Base-by-base conservation (phyloP, 2,113 vertebrate genomes). In the Myotis davidii region DNA sequence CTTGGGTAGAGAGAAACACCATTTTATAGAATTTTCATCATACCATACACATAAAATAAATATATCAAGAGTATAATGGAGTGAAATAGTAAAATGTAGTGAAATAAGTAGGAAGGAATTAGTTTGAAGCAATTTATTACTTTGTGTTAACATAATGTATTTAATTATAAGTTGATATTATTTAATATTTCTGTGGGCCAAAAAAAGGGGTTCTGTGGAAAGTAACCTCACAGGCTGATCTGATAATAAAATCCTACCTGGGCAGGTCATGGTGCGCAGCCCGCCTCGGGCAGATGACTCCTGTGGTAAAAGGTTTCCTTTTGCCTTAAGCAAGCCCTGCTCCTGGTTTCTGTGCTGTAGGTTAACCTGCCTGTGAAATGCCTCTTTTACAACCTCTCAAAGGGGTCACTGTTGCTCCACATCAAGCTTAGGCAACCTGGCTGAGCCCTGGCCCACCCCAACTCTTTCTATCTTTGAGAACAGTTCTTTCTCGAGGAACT, bases 141-240 rank as follows among this genome's bases (percentile, higher is more conserved):
- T 74, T 85, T 29, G 23, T 45, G 72, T 86, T 87, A 77, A 76
- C 18, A 48, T 27, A 85, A 64, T 54, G 7, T 84, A 73, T 59
- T 90, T 29, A 54, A 59, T 73, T 50, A 16, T 65, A 92, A 74
- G 9, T 88, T 94, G 18, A 87, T 84, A 39, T 77, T 34, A 92
- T 73, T 83, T 87, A 84, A 16, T 74, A 79, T 73, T 90, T 82
- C 54, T 42, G 37, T 82, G 79, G 25, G 5, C 14, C 9, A 17
- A 61, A 29, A 29, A 61, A 61, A 29, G 54, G 8, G 14, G 25
- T 27, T 61, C 56, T 82, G 29, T 32, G 14, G 25, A 42, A 12
- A 61, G 56, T 29, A 82, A 82, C 9, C 13, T 39, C 37, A 42
- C 79, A 82, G 17, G 37, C 9, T 42, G 37, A 61, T 42, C 37